Conservation (phyloP, 2,888 invertebrate species). For the Melieria omissa region DNA sequence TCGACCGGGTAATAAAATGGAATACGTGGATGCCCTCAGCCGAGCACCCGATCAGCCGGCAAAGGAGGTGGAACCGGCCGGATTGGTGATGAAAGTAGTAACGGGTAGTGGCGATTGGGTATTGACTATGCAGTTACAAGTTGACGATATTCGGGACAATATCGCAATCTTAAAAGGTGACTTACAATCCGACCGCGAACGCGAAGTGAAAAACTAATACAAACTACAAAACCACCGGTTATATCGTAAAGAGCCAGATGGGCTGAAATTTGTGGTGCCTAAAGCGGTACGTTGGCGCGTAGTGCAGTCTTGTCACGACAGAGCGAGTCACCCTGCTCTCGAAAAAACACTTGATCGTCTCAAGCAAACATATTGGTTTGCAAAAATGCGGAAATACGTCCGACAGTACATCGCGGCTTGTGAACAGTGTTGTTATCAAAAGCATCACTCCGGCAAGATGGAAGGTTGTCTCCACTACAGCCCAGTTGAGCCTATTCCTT, state of each 20-base stretch:
- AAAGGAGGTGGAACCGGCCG: too few relatives aligned
- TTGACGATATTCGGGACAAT: too few relatives aligned
- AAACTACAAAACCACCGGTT: too few relatives aligned
- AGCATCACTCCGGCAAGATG: constrained; percentile 45
- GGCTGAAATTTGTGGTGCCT: constrained; percentile 22
- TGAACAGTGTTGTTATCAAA: constrained; percentile 60
- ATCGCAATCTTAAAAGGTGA: too few relatives aligned
- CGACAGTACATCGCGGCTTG: constrained; percentile 61
- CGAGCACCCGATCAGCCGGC: too few relatives aligned
- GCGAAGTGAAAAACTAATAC: too few relatives aligned
- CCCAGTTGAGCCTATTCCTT: constrained; percentile 37
- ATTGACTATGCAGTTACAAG: too few relatives aligned
- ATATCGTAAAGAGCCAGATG: neutral
- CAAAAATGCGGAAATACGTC: constrained; percentile 57
- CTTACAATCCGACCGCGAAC: too few relatives aligned
- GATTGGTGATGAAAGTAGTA: neutral
- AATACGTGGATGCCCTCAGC: too few relatives aligned
- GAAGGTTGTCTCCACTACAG: constrained; percentile 41
- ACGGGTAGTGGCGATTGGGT: too few relatives aligned
- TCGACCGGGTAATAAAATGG: neutral
- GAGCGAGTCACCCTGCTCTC: constrained; percentile 36
- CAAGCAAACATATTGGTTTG: constrained; percentile 60
- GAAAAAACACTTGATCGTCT: constrained; percentile 38
- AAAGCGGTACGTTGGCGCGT: constrained; percentile 38
- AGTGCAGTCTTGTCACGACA: constrained; percentile 39